Percentiles rank a stretch among this genome's conserved stretches.
phyloP scores from a whole-genome alignment of 2,113 vertebrate genomes.

The Leptosomus discolor region DNA sequence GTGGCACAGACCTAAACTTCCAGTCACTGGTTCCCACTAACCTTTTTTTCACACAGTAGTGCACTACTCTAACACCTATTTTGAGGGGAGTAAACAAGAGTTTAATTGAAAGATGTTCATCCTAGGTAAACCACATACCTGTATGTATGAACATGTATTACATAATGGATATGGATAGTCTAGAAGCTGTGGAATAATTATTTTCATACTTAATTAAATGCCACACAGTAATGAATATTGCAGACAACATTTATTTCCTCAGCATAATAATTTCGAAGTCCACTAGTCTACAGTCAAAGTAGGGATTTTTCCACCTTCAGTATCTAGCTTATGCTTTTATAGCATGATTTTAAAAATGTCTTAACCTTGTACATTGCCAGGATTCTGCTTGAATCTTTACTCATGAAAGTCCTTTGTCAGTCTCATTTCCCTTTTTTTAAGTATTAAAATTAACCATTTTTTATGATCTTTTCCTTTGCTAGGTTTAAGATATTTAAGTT shows the following conservation, averaged over 20 bases:
- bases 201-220: background rate
- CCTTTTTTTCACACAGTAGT: background rate
- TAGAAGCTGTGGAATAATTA: background rate
- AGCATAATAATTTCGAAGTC: background rate
- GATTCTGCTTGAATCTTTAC: background rate
- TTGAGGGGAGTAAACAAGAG: background rate
- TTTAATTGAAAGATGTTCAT: background rate
- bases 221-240: background rate
- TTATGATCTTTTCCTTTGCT: background rate
- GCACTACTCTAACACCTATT: background rate
- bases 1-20: background rate
- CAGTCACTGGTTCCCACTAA: background rate
- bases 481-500: background rate
- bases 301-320: background rate
- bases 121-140: background rate
- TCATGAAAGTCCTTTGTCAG: background rate
- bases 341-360: background rate
- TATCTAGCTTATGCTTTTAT: background rate
- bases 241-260: background rate
- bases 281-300: background rate
- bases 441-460: background rate
- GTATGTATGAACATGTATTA: background rate
- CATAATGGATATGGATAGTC: background rate
- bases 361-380: background rate
- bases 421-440: background rate